phyloP scores from a whole-genome alignment of 1,140 invertebrate genomes.

The Caenorhabditis inopinata region DNA sequence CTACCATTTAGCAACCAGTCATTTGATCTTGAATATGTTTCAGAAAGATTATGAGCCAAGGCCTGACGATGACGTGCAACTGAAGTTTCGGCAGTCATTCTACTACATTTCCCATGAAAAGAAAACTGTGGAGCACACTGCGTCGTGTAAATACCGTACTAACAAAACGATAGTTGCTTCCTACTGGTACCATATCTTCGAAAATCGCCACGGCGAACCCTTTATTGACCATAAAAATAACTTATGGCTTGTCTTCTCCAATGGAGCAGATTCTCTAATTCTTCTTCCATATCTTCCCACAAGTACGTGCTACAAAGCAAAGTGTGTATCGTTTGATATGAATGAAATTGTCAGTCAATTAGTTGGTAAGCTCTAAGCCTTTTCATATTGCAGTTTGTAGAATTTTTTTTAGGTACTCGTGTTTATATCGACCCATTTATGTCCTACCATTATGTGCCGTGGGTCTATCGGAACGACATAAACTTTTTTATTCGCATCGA shows the following conservation, averaged over 20 bases:
- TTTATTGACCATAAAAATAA: not conserved
- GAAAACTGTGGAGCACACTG: not conserved
- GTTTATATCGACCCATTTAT: not conserved
- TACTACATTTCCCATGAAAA: not conserved
- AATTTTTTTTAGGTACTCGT: not conserved
- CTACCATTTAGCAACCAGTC: too few relatives aligned
- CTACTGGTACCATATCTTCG: slow-evolving; percentile 5
- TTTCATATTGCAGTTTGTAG: not conserved
- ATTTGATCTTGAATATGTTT: not conserved
- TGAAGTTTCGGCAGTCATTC: not conserved
- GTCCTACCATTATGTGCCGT: not conserved
- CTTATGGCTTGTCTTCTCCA: not conserved
- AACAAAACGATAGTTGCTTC: not conserved
- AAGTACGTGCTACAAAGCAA: not conserved
- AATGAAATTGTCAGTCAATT: not conserved
- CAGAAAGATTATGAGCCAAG: slow-evolving; percentile 2
- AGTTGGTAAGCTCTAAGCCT: not conserved
- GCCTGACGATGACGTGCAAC: not conserved
- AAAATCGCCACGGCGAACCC: not conserved
- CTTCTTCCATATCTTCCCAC: not conserved
- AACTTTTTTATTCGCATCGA: slow-evolving; percentile 9
- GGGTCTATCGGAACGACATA: not conserved
- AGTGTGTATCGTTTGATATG: slow-evolving; percentile 9
- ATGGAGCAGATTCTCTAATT: not conserved
- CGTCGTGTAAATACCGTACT: not conserved